phyloP scores from a whole-genome alignment of 2,797 vertebrate species.

The Antrozous pallidus region DNA sequence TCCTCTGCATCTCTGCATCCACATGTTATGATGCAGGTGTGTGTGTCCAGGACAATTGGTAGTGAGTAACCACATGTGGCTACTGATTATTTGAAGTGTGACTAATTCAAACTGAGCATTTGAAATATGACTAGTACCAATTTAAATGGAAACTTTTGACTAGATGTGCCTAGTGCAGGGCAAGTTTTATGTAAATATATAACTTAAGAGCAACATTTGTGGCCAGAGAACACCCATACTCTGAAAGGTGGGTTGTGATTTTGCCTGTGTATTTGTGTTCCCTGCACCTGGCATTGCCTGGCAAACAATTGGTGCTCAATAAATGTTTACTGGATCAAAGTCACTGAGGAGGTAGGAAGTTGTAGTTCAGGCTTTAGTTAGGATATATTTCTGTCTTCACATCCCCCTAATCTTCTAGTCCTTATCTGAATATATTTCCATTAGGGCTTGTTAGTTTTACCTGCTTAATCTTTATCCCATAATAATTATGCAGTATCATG shows the following conservation, averaged over 20 bases:
- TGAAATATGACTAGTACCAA: background rate
- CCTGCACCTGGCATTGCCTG: background rate
- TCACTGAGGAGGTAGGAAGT: background rate
- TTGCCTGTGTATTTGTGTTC: background rate
- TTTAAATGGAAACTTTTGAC: background rate
- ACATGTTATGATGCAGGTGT: background rate
- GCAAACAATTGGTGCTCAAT: background rate
- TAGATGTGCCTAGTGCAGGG: background rate
- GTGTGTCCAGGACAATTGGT: accelerated
- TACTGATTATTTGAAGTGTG: background rate
- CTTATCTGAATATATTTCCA: constrained; percentile 43
- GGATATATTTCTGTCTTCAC: background rate
- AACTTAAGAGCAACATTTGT: background rate
- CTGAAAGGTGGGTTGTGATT: background rate
- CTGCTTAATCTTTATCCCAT: constrained; percentile 66
- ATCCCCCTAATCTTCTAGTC: background rate
- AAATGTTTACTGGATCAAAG: background rate
- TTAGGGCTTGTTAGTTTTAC: constrained; percentile 55
- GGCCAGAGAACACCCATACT: background rate
- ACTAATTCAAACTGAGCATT: background rate
- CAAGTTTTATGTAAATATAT: background rate
- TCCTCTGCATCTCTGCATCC: accelerated
- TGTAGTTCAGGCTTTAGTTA: constrained; percentile 14
- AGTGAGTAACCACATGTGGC: too few species aligned
- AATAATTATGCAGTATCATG: constrained; percentile 67